Base-by-base conservation (phyloP, 1,140 invertebrate genomes). In the Palaemon carinicauda region DNA sequence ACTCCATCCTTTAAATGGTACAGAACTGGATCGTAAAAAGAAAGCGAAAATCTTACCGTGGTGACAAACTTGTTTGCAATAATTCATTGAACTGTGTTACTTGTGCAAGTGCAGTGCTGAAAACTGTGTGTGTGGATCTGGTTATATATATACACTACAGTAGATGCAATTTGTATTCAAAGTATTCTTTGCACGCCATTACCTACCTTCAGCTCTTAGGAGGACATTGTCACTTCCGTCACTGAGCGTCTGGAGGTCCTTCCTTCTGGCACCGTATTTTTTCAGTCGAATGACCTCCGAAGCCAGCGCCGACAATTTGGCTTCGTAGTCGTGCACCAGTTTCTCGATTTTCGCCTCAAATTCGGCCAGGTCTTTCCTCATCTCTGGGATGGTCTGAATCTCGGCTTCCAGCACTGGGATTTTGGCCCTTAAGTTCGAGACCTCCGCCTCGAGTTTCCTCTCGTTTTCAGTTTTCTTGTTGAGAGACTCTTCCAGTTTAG, bases 271-370 rank as follows among this genome's bases (percentile, higher is more conserved):
- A 4, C 84, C 84, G n/a, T 51, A 33, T 69, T 86, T 86, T 65
- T 86, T 86, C 9, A 86, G 54, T 9, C 84, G 77, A 29, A 86
- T 80, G 15, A 86, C 84, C 74, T 86, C 84, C 10, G 84, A 80
- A 1, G 84, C 84, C 60, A 86, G 27, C 17, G 84, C 71, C n/a
- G 84, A 86, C 14, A 86, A 65, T 14, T 86, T 86, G 33, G 77
- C 84, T 60, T 86, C 84, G 51, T 86, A 86, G 84, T 86, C 84
- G 14, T 80, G 84, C 29, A 86, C 77, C 74, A 86, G 54, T 65
- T 86, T 86, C 77, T 80, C 84, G 19, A 86, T 86, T 50, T 86
- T 86, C 51, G 77, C 84, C 41, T 86, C 77, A 24, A 86, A 86
- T 29, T 86, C 84, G 0, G 60, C 84, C 54, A 86, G 51, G 14